Evolutionary conservation across 1,140 invertebrate genomes (phyloP).

Genomic region (Lordiphosa collinella): DNA sequence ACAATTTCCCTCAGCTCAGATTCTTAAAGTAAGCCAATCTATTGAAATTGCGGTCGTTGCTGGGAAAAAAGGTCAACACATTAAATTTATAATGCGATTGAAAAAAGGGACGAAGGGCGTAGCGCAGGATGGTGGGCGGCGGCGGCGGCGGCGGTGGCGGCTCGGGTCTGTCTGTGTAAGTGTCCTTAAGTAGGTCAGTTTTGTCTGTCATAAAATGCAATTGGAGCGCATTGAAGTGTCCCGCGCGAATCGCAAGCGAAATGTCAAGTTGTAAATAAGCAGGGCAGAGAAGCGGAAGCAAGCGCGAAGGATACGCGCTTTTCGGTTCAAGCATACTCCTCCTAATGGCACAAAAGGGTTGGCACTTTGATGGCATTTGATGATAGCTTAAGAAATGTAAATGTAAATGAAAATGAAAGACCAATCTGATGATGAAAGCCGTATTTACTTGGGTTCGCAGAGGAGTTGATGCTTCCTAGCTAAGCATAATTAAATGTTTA

Average conservation of each 20-base stretch:
- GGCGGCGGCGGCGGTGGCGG: too few relatives aligned
- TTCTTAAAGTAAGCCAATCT: constrained; percentile 64
- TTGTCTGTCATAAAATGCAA: constrained; percentile 72
- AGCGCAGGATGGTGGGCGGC: constrained; percentile 11
- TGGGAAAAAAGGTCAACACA: constrained; percentile 66
- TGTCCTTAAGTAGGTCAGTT: constrained; percentile 69
- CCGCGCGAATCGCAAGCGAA: constrained; percentile 62
- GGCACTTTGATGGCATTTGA: constrained; percentile 13
- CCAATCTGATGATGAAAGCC: background rate
- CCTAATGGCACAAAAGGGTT: constrained; percentile 14
- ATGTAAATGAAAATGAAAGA: constrained; percentile 3
- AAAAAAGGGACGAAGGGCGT: constrained; percentile 14
- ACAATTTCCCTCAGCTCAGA: constrained; percentile 35
- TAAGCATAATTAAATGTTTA: too few relatives aligned
- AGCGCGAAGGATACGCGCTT: constrained; percentile 23
- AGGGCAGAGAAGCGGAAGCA: background rate
- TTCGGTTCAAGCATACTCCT: constrained; percentile 11
- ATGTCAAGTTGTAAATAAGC: constrained; percentile 71
- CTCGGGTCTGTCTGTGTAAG: constrained; percentile 13
- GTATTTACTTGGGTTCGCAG: too few relatives aligned
- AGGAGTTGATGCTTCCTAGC: too few relatives aligned
- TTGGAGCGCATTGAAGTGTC: constrained; percentile 70
- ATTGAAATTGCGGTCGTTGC: constrained; percentile 67
- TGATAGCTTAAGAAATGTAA: constrained; percentile 13
- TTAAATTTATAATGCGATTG: constrained; percentile 76